Conservation (phyloP, 2,113 vertebrate genomes). For the Amphilophus citrinellus region DNA sequence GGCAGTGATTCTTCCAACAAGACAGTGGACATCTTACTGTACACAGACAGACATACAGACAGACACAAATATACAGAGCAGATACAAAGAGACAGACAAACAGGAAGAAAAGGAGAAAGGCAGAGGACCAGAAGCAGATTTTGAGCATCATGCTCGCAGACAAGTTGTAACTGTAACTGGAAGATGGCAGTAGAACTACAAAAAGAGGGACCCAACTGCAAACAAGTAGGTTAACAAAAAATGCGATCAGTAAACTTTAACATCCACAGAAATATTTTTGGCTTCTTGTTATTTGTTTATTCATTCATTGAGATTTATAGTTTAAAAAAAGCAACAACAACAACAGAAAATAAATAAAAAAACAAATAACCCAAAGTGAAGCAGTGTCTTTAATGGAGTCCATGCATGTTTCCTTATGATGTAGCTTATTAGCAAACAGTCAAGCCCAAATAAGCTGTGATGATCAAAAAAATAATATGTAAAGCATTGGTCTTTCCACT, state of each 20-base stretch:
- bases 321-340: conserved; percentile 12
- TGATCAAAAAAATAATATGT: conserved; percentile 2
- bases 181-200: conserved; percentile 81
- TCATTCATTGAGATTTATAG: conserved; percentile 75
- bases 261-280: conserved; percentile 82
- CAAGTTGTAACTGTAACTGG: conserved; percentile 56
- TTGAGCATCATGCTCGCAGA: conserved; percentile 74
- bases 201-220: conserved; percentile 62
- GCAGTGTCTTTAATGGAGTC: conserved; percentile 58
- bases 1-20: conserved; percentile 78
- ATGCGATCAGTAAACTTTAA: conserved; percentile 72
- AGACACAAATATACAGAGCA: conserved; percentile 67
- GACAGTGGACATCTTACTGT: conserved; percentile 65
- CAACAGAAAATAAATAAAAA: conserved; percentile 11
- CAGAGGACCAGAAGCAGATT: conserved; percentile 66
- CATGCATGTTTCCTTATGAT: conserved; percentile 21
- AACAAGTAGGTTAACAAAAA: conserved; percentile 57
- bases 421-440: conserved; percentile 34
- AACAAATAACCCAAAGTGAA: conserved; percentile 58
- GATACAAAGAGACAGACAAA: conserved; percentile 56
- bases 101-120: conserved; percentile 61
- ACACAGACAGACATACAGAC: conserved; percentile 71
- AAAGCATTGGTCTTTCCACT: conserved; percentile 10
- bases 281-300: conserved; percentile 80
- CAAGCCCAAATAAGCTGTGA: conserved; percentile 23